These are phyloP conservation scores for Atherinomorus stipes DNA, from an alignment of 2,113 vertebrate genomes.

Conservation along the genomic window DNA sequence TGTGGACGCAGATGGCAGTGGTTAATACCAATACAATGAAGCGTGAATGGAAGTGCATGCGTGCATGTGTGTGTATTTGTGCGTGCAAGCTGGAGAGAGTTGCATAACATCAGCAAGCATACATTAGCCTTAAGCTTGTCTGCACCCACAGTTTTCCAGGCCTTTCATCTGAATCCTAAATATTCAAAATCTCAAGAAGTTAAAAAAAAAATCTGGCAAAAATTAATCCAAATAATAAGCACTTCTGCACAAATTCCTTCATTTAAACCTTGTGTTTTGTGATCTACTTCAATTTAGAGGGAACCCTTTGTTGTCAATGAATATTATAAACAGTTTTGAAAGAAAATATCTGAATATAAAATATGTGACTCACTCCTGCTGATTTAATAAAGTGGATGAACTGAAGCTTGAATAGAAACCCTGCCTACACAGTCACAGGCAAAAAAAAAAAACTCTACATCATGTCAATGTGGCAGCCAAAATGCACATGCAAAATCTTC, in stretches of 20 bases:
- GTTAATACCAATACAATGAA: constrained; percentile 50
- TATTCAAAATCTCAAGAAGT: constrained; percentile 32
- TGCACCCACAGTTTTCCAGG: constrained; percentile 33
- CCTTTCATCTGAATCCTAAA: constrained; percentile 30
- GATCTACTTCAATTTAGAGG: background rate
- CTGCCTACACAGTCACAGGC: constrained; percentile 19
- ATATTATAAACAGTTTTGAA: constrained; percentile 25
- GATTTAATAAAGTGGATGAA: constrained; percentile 50
- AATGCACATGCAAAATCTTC: constrained; percentile 17
- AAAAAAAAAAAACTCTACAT: constrained; percentile 11
- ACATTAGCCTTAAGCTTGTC: constrained; percentile 56
- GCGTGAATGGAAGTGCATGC: constrained; percentile 28
- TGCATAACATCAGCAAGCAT: constrained; percentile 66
- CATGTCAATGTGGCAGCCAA: constrained; percentile 22
- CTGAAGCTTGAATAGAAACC: constrained; percentile 36
- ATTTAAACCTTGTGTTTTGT: background rate
- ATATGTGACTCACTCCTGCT: constrained; percentile 55
- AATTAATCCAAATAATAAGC: constrained; percentile 21
- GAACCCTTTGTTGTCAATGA: constrained; percentile 1
- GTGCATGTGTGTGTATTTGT: constrained; percentile 19
- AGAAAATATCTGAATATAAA: constrained; percentile 32
- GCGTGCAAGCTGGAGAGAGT: constrained; percentile 47
- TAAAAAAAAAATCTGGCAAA: constrained; percentile 6
- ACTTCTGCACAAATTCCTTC: background rate
- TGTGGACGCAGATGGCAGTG: constrained; percentile 64